Percentiles rank a stretch among this genome's conserved stretches.
Evolutionary conservation across 2,797 vertebrate genomes (phyloP).

Genomic region (Epinephelus awoara): DNA sequence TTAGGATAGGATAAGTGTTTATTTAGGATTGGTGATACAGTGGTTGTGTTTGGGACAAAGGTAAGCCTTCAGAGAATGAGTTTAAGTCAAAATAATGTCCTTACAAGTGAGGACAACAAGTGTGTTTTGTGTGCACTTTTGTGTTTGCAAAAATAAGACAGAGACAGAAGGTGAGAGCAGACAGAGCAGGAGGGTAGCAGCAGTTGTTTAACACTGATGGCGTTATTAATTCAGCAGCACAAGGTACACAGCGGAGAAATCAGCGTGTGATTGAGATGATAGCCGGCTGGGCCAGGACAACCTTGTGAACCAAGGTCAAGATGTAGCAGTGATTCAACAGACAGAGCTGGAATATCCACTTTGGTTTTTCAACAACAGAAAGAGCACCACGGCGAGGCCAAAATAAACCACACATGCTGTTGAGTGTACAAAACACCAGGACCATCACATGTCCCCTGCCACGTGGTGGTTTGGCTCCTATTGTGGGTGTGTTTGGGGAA

Average conservation of each 20-base stretch:
- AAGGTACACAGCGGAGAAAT: slow-evolving; percentile 50
- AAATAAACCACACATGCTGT: slow-evolving; percentile 27
- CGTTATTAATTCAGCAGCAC: slow-evolving; percentile 74
- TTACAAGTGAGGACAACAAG: slow-evolving; percentile 4
- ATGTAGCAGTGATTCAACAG: slow-evolving; percentile 38
- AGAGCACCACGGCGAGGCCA: background rate
- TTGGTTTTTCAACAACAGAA: slow-evolving; percentile 18
- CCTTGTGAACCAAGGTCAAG: slow-evolving; percentile 70
- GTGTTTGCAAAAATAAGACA: slow-evolving; percentile 11
- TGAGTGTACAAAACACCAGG: background rate
- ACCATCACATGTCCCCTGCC: background rate
- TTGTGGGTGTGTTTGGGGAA: background rate
- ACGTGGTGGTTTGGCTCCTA: background rate
- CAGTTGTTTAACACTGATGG: slow-evolving; percentile 68
- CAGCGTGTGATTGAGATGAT: slow-evolving; percentile 63
- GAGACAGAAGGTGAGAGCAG: slow-evolving; percentile 43
- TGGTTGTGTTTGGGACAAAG: background rate
- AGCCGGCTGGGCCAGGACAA: slow-evolving; percentile 43
- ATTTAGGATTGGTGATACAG: background rate
- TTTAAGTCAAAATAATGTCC: slow-evolving; percentile 4
- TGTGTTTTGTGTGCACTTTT: background rate
- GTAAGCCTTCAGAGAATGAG: background rate
- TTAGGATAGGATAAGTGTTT: background rate
- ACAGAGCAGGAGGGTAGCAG: slow-evolving; percentile 35
- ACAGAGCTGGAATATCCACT: slow-evolving; percentile 42